Evolutionary conservation across 2,888 invertebrate species (phyloP).

Genomic region (Luperina testacea): DNA sequence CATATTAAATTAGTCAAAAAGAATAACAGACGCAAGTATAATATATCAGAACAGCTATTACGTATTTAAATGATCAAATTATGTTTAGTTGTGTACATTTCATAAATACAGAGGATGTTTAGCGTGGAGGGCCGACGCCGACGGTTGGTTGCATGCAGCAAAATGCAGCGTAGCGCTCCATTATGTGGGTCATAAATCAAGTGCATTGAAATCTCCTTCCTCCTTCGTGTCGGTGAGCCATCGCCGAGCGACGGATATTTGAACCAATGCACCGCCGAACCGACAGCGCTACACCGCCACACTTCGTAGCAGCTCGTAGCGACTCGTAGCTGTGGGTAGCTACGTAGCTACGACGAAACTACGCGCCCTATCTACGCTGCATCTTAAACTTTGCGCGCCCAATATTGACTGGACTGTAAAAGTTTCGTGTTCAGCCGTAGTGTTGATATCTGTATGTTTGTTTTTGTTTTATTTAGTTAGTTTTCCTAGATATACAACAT

Average conservation of each 20-base stretch:
- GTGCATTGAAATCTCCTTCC: constrained; percentile 89
- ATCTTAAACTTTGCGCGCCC: constrained; percentile 57
- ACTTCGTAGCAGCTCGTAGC: constrained; percentile 47
- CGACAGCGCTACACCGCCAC: constrained; percentile 60
- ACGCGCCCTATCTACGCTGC: constrained; percentile 45
- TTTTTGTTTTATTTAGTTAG: constrained; percentile 17
- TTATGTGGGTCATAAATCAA: constrained; percentile 87
- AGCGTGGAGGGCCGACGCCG: constrained; percentile 72
- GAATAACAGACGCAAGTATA: constrained; percentile 11
- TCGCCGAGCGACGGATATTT: constrained; percentile 85
- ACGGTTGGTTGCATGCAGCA: constrained; percentile 83
- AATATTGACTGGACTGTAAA: constrained; percentile 54
- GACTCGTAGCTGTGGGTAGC: constrained; percentile 49
- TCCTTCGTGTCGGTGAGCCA: constrained; percentile 86
- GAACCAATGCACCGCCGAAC: constrained; percentile 78
- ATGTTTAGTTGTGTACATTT: constrained; percentile 67
- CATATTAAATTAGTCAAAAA: constrained; percentile 4
- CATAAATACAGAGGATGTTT: constrained; percentile 74
- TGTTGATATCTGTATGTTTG: constrained; percentile 25
- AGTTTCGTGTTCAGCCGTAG: constrained; percentile 34
- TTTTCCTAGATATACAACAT: neutral
- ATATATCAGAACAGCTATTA: constrained; percentile 51
- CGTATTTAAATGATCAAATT: constrained; percentile 67
- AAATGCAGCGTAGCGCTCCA: constrained; percentile 85
- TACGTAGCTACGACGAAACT: constrained; percentile 48